Conservation (phyloP, 2,113 vertebrate species). For the Ptilonorhynchus violaceus region DNA sequence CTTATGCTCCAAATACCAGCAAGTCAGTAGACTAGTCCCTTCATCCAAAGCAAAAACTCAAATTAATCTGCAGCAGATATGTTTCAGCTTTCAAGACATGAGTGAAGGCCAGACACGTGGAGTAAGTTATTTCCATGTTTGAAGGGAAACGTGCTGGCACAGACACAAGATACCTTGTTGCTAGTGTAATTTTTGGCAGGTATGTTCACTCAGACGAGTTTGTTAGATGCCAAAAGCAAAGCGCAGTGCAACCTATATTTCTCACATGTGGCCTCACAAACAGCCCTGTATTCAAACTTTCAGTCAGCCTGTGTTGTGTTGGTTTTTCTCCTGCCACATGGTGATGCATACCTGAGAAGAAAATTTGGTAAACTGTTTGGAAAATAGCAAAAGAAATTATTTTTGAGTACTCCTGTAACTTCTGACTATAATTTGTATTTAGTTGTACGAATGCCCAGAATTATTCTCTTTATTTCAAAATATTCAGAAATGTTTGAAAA, state of each 20-base stretch:
- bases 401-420: neutral
- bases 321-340: neutral
- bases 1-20: neutral
- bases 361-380: neutral
- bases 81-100: neutral
- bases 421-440: neutral
- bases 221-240: neutral
- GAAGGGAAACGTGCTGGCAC: constrained; percentile 14
- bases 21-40: neutral
- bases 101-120: neutral
- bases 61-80: neutral
- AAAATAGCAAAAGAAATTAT: neutral
- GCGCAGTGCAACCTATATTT: neutral
- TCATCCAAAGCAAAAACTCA: neutral
- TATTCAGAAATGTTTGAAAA: neutral
- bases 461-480: neutral
- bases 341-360: neutral
- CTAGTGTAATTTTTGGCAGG: constrained; percentile 52
- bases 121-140: constrained; percentile 5
- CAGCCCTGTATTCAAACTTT: neutral
- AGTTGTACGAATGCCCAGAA: neutral
- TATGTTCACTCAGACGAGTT: neutral
- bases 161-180: constrained; percentile 13
- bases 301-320: neutral
- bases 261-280: neutral